Evolutionary conservation across 2,113 vertebrate genomes (phyloP).

Genomic region (Malurus elegans): DNA sequence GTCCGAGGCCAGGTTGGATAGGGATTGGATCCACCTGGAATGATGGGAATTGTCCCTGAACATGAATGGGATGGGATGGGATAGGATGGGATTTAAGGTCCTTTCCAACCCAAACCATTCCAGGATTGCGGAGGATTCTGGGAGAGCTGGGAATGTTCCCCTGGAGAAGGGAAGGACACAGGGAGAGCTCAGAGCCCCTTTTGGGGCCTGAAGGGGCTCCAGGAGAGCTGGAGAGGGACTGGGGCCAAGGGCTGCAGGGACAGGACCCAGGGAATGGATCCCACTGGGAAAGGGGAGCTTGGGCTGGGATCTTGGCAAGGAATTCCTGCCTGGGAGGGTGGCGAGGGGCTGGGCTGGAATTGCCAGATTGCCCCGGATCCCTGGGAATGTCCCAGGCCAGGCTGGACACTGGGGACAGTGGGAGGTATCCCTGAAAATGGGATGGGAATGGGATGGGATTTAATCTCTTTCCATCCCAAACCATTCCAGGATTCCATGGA

Average conservation of each 20-base stretch:
- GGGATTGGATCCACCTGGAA: background rate
- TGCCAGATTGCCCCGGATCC: background rate
- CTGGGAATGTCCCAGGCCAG: background rate
- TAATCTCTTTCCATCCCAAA: background rate
- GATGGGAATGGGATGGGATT: rapidly evolving
- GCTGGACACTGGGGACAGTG: rapidly evolving
- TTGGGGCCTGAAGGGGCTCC: too few species aligned
- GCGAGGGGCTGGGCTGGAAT: background rate
- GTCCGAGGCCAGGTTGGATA: rapidly evolving
- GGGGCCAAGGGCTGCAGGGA: too few species aligned
- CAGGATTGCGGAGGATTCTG: background rate
- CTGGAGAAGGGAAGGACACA: background rate
- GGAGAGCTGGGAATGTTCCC: background rate
- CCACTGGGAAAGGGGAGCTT: too few species aligned
- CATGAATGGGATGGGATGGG: background rate
- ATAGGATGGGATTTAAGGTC: background rate
- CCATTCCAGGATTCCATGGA: background rate
- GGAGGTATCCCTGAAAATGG: rapidly evolving
- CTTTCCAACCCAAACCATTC: rapidly evolving
- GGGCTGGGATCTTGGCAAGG: too few species aligned
- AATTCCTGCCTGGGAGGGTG: too few species aligned
- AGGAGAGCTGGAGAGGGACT: too few species aligned
- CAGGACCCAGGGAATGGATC: too few species aligned
- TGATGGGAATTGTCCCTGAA: background rate
- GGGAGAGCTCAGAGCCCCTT: too few species aligned